Conservation (phyloP, 2,113 vertebrate species). For the Pelusios castaneus region DNA sequence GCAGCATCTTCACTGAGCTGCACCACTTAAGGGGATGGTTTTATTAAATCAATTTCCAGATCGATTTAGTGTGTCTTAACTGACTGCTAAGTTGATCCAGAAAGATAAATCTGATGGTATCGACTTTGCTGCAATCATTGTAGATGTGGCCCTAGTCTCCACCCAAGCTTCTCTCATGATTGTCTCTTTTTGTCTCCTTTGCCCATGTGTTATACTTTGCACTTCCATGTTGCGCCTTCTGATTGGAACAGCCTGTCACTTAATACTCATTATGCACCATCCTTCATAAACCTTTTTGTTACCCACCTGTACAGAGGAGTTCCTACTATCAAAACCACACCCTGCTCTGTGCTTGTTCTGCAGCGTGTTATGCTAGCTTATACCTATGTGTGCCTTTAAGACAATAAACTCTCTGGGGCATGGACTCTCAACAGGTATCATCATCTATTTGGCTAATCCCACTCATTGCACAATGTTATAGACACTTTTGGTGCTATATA, state of each 20-base stretch:
- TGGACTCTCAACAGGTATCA: not conserved
- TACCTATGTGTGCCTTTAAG: not conserved
- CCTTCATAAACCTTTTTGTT: not conserved
- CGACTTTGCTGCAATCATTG: too few species aligned
- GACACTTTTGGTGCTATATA: conserved; percentile 26
- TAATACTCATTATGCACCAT: not conserved
- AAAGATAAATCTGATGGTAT: too few species aligned
- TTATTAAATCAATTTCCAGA: too few species aligned
- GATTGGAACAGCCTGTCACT: not conserved
- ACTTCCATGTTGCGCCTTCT: not conserved
- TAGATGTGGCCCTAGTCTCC: not conserved
- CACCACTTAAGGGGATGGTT: too few species aligned
- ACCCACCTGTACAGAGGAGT: not conserved
- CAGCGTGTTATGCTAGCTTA: not conserved
- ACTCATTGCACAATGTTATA: not conserved
- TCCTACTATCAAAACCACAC: not conserved
- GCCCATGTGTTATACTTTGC: not conserved
- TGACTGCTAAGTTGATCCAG: too few species aligned
- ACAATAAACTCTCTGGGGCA: not conserved
- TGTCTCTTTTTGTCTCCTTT: not conserved
- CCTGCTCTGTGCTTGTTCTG: not conserved
- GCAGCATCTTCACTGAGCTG: too few species aligned
- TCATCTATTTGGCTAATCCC: not conserved
- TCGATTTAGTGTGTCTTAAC: too few species aligned
- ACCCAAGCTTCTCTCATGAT: not conserved